Evolutionary conservation across 2,797 vertebrate species (phyloP).

Genomic region (Oreochromis grahami): DNA sequence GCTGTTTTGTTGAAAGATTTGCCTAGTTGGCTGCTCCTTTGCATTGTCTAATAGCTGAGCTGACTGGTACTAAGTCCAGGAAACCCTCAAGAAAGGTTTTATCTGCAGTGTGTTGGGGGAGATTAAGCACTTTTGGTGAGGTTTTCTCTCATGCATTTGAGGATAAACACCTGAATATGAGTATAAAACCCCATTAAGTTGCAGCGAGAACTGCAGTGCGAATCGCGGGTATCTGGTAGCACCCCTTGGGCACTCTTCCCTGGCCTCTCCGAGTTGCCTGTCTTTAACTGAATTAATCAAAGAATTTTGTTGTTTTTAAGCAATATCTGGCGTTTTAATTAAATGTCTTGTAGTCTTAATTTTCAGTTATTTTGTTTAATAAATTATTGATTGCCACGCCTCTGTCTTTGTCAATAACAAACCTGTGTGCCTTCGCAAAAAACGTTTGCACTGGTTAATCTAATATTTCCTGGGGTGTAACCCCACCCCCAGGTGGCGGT

Average conservation of each 20-base stretch:
- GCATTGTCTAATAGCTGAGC: background rate
- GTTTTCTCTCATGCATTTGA: background rate
- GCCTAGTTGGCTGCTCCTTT: background rate
- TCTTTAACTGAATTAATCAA: background rate
- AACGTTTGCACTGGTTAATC: background rate
- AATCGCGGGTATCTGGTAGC: background rate
- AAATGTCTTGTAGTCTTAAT: background rate
- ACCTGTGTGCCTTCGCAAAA: background rate
- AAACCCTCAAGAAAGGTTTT: background rate
- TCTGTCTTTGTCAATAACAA: background rate
- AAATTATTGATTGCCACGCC: accelerated
- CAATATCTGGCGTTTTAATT: background rate
- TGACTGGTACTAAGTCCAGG: background rate
- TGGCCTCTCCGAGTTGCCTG: background rate
- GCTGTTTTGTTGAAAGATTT: background rate
- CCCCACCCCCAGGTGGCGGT: background rate
- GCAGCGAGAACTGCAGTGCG: background rate
- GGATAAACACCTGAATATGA: background rate
- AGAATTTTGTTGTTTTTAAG: background rate
- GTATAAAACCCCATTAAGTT: background rate
- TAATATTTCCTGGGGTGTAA: background rate
- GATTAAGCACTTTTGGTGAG: background rate
- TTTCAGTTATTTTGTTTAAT: background rate
- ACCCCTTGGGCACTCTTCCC: background rate
- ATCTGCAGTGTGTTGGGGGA: background rate